These are phyloP conservation scores for Microctenopoma lineatum DNA, from an alignment of 2,797 vertebrate species.

Conservation along the genomic window DNA sequence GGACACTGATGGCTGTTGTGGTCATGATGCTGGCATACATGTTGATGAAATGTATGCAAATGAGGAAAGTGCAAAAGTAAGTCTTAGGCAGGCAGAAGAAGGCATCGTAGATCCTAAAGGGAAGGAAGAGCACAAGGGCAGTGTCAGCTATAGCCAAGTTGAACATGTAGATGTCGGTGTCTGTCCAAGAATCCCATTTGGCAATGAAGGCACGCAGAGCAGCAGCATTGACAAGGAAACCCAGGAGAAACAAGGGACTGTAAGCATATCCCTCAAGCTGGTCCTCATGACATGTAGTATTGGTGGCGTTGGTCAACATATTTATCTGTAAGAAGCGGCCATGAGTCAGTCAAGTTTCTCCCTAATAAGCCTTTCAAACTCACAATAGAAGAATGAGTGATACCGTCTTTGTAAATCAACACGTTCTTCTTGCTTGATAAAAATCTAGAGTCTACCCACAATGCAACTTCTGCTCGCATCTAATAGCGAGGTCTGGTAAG, in stretches of 20 bases:
- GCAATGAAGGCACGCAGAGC: constrained; percentile 67
- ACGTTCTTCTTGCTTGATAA: no score
- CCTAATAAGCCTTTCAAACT: neutral
- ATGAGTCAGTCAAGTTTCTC: neutral
- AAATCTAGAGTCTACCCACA: no score
- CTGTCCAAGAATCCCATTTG: constrained; percentile 66
- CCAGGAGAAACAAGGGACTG: constrained; percentile 66
- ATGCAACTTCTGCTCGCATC: no score
- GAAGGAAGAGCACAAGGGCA: constrained; percentile 83
- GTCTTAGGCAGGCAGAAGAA: constrained; percentile 21
- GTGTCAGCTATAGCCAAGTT: constrained; percentile 76
- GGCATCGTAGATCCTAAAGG: constrained; percentile 75
- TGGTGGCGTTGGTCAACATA: constrained; percentile 12
- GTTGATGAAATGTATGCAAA: constrained; percentile 76
- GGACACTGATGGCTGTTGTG: constrained; percentile 76
- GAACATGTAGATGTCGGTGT: constrained; percentile 80
- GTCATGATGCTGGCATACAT: constrained; percentile 83
- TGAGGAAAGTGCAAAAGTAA: constrained; percentile 63
- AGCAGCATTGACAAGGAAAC: constrained; percentile 67
- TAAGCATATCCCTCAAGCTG: constrained; percentile 54
- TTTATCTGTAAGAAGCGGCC: constrained; percentile 14
- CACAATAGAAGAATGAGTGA: neutral
- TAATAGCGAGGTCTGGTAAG: no score
- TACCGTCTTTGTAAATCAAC: neutral
- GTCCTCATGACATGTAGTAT: rapidly evolving